A percentile compares a stretch with the other conserved stretches of the same genome.
These are phyloP conservation scores for Remorina albescens DNA, from an alignment of 2,797 vertebrate species.

Conservation along the genomic window DNA sequence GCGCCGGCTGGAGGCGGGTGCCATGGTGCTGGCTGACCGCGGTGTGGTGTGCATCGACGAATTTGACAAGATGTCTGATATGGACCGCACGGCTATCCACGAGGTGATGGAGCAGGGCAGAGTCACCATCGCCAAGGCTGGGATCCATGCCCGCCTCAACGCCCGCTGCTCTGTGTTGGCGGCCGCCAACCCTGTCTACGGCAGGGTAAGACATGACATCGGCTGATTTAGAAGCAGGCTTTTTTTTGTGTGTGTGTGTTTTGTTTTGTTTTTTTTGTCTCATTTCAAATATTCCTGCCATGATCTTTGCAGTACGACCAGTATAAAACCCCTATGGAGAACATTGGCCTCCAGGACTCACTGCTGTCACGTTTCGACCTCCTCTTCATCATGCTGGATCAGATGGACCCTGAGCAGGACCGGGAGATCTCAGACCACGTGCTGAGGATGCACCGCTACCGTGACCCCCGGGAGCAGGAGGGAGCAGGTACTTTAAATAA, in stretches of 20 bases:
- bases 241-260: no score
- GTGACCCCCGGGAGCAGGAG: slow-evolving; percentile 92
- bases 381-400: slow-evolving; percentile 97
- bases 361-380: slow-evolving; percentile 96
- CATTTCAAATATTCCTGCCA: neutral
- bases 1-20: slow-evolving; percentile 93
- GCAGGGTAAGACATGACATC: slow-evolving; percentile 87
- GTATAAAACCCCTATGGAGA: slow-evolving; percentile 99
- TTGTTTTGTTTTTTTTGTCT: no score
- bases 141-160: slow-evolving; percentile 97
- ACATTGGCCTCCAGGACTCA: slow-evolving; percentile 98
- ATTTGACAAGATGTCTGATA: slow-evolving; percentile 99
- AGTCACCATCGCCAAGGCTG: slow-evolving; percentile 97
- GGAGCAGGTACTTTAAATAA: slow-evolving; percentile 79
- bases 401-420: slow-evolving; percentile 97
- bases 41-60: slow-evolving; percentile 98
- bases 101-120: slow-evolving; percentile 99
- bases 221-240: no score
- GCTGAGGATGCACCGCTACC: slow-evolving; percentile 95
- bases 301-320: slow-evolving; percentile 91
- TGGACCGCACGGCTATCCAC: slow-evolving; percentile 98
- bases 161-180: slow-evolving; percentile 97
- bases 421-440: slow-evolving; percentile 96
- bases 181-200: slow-evolving; percentile 96
- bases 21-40: slow-evolving; percentile 96